A percentile compares a stretch with the other conserved stretches of the same genome.
Conservation (phyloP, 2,113 vertebrate species). For the Ptyas mucosa region DNA sequence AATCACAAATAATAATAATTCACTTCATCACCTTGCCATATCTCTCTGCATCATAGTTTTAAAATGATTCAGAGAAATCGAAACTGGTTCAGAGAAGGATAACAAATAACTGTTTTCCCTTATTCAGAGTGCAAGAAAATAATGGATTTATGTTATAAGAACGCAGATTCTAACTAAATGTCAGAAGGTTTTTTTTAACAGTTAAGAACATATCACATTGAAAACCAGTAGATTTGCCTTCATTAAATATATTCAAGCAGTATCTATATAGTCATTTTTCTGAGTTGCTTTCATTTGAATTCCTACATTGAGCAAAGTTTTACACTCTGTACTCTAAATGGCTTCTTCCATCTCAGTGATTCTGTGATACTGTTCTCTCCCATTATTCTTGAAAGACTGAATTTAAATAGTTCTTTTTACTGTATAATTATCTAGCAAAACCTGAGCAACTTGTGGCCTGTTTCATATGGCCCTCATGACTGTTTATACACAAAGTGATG, state of each 20-base stretch:
- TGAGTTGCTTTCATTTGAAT: neutral
- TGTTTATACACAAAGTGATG: neutral
- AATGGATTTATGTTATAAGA: neutral
- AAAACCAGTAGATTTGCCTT: neutral
- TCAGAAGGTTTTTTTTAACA: neutral
- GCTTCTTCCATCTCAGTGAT: neutral
- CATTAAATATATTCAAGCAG: neutral
- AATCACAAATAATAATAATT: neutral
- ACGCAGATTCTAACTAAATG: neutral
- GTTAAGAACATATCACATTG: neutral
- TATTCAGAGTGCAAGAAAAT: neutral
- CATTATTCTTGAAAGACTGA: neutral
- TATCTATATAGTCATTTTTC: neutral
- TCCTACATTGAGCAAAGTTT: neutral
- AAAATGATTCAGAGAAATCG: neutral
- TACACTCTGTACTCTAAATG: neutral
- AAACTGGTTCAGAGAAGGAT: neutral
- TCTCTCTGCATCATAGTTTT: neutral
- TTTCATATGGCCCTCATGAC: neutral
- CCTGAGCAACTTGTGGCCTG: neutral
- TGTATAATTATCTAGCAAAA: neutral
- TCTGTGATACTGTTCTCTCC: neutral
- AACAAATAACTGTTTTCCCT: neutral
- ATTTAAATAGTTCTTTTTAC: neutral
- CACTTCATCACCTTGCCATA: neutral